Base-by-base conservation (phyloP, 1,140 invertebrate species). In the Xylocopa sonorina region DNA sequence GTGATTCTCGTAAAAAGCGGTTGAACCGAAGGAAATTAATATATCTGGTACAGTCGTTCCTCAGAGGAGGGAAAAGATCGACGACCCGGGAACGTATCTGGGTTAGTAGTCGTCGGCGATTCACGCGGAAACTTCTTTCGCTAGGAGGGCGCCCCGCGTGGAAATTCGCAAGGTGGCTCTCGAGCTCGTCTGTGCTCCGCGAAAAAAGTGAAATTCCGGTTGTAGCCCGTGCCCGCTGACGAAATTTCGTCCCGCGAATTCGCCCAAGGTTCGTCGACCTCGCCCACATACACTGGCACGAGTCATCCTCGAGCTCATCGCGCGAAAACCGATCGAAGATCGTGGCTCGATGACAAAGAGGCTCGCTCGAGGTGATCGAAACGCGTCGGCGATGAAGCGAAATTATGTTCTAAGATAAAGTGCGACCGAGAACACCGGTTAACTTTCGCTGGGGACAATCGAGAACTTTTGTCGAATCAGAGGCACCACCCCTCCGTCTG, bases 51-150 rank as follows among this genome's bases (percentile, higher is more conserved):
- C 89, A 90, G 88, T 87, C 86, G 87, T 86, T 85, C 83, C 87
- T 85, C 69, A 81, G 86, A 89, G 87, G 88, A 92, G 88, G 88
- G 88, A 91, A 92, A 89, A 91, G 92, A 93, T 92, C 92, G 88
- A 91, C 90, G 92, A 93, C 92, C 92, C 89, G 90, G 80, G 85
- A 82, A 87, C 89, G 89, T 91, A 93, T 92, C 92, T 93, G 90
- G 92, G 92, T 93, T 92, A 93, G 92, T 92, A 92, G 92, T 92
- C 91, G 90, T 91, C 88, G 91, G 86, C 90, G 91, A 92, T 92
- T 92, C 90, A 89, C 89, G 88, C 86, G 82, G 85, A 82, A 86
- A 86, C 78, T 84, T 87, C 81, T 87, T 80, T 87, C 84, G 78
- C 85, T 87, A 86, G 85, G 84, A 76, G 74, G 81, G 72, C 55